These are phyloP conservation scores for Parauchenoglanis ngamensis DNA, from an alignment of 2,797 vertebrate species.

Conservation along the genomic window DNA sequence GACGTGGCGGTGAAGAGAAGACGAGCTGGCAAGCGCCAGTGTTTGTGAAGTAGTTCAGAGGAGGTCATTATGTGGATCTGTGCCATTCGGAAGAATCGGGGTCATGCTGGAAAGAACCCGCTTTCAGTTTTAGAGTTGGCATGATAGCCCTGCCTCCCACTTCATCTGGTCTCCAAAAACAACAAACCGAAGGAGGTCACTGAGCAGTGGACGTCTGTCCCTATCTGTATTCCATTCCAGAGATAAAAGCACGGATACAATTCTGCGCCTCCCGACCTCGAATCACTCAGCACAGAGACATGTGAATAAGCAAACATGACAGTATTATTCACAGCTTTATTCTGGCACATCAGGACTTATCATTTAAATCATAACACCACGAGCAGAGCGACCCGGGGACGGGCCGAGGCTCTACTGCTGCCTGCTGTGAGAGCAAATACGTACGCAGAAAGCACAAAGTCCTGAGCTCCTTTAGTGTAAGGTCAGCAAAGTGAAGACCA, in stretches of 20 bases:
- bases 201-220: no score
- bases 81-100: slow-evolving; percentile 8
- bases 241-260: neutral
- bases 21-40: neutral
- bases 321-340: neutral
- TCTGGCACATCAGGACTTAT: neutral
- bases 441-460: neutral
- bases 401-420: neutral
- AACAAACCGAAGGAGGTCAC: neutral
- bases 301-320: neutral
- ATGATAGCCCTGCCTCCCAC: neutral
- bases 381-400: neutral
- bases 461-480: neutral
- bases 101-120: slow-evolving; percentile 1
- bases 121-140: slow-evolving; percentile 3
- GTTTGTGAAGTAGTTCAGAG: neutral
- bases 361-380: neutral
- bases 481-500: neutral
- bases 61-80: neutral
- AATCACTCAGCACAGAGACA: neutral
- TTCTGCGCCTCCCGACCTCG: neutral
- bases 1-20: neutral
- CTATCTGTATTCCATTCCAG: neutral
- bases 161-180: neutral
- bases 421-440: neutral